phyloP scores from a whole-genome alignment of 2,888 invertebrate species.

The Cephus rjabovi region DNA sequence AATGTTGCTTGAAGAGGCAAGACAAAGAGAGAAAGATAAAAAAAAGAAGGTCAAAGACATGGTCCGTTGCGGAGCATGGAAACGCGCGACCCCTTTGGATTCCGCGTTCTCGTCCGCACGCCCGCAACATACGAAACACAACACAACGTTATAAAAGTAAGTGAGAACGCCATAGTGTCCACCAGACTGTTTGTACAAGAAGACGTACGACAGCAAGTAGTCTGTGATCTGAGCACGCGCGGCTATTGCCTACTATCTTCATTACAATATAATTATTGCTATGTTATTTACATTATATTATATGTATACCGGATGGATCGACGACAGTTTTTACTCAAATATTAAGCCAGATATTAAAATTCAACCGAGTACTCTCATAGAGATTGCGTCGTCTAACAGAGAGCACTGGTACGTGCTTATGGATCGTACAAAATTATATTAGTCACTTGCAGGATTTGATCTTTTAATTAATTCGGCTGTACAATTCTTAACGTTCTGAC shows the following conservation, averaged over 20 bases:
- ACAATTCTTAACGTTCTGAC: background rate
- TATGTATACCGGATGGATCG: background rate
- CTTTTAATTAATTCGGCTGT: background rate
- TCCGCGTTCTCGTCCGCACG: background rate
- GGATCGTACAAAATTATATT: background rate
- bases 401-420: background rate
- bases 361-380: background rate
- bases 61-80: background rate
- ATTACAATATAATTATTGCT: conserved; percentile 62
- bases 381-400: background rate
- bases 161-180: conserved; percentile 59
- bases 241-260: conserved; percentile 66
- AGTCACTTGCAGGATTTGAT: background rate
- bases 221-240: conserved; percentile 66
- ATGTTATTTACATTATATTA: conserved; percentile 45
- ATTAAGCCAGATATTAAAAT: background rate
- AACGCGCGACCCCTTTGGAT: background rate
- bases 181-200: conserved; percentile 61
- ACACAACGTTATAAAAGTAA: background rate
- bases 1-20: conserved; percentile 9
- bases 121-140: background rate
- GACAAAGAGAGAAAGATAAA: conserved; percentile 4
- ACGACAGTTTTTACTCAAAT: background rate
- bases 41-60: background rate
- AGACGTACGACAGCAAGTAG: conserved; percentile 62